phyloP scores from a whole-genome alignment of 2,888 invertebrate genomes.

The Tyria jacobaeae region DNA sequence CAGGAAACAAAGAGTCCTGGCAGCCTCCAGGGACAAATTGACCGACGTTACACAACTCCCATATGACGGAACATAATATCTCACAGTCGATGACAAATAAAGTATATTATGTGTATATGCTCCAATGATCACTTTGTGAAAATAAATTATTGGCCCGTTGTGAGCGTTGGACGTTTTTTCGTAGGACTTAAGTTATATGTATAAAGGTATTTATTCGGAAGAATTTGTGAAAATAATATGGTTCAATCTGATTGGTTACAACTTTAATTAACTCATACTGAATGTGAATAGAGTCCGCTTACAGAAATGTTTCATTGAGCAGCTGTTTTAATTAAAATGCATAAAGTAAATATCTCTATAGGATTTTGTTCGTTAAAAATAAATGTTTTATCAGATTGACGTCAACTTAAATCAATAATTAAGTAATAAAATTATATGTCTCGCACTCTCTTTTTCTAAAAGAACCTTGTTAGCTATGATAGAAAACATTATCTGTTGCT shows the following conservation, averaged over 20 bases:
- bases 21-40: constrained; percentile 29
- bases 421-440: too few relatives aligned
- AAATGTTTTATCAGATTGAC: too few relatives aligned
- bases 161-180: constrained; percentile 9
- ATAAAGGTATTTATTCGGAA: not conserved
- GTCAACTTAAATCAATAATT: too few relatives aligned
- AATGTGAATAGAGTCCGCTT: not conserved
- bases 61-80: constrained; percentile 34
- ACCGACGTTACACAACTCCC: constrained; percentile 20
- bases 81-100: constrained; percentile 39
- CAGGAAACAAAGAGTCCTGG: constrained; percentile 12
- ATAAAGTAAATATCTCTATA: not conserved
- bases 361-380: not conserved
- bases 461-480: not conserved
- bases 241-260: too few relatives aligned
- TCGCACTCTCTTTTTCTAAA: too few relatives aligned
- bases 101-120: constrained; percentile 34
- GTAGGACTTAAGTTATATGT: not conserved
- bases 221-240: too few relatives aligned
- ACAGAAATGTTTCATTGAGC: not conserved
- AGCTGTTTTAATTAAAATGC: not conserved
- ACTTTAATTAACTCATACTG: not conserved
- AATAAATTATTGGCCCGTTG: constrained; percentile 39
- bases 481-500: too few relatives aligned
- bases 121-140: constrained; percentile 36